Evolutionary conservation across 2,888 invertebrate species (phyloP), one percentile per base, ranked within the genome.

Genomic region (Atherix ibis): DNA sequence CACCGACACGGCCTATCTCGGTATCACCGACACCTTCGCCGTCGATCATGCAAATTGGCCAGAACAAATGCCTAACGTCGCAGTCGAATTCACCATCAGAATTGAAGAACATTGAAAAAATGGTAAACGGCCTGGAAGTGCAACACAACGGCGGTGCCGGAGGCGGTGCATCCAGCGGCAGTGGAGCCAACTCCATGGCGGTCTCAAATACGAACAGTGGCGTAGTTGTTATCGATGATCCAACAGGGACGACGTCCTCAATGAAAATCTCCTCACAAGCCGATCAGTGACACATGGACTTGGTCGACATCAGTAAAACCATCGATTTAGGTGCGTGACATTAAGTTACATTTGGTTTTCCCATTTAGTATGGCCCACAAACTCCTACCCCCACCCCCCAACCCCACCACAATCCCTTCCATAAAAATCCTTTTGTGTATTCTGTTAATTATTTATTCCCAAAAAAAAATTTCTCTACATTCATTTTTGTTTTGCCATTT

Each of bases 71-170:
- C 19, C 63, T 63, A 46, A 58, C 59, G 35, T 58, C 52, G 41
- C 48, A 62, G 49, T 22, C 34, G 26, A 52, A 50, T 34, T 61
- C 62, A 41, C 64, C 56, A 45, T 75, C 71, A 43, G 91, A 92
- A 64, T 72, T 94, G 46, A 91, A 91, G 64, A 89, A 81, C 61
- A 94, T 94, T 66, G 92, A 94, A 65, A 87, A 91, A 59, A 92
- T 92, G 92, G 89, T 94, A 46, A 92, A 91, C 63, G 92, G 91
- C 12, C 67, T 92, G 43, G 91, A 92, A 59, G 84, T 87, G 45
- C 83, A 83, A 58, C 72, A 76, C 45, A 70, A 62, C 35, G 62
- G 60, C 34, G 47, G 50, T 29, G 49, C 46, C 16, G 47, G 50
- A 28, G 49, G 47, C 16, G 28, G 30, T 17, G 16, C 24, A 10